These are phyloP conservation scores for Leptothorax acervorum DNA, from an alignment of 2,888 invertebrate species.

Conservation along the genomic window DNA sequence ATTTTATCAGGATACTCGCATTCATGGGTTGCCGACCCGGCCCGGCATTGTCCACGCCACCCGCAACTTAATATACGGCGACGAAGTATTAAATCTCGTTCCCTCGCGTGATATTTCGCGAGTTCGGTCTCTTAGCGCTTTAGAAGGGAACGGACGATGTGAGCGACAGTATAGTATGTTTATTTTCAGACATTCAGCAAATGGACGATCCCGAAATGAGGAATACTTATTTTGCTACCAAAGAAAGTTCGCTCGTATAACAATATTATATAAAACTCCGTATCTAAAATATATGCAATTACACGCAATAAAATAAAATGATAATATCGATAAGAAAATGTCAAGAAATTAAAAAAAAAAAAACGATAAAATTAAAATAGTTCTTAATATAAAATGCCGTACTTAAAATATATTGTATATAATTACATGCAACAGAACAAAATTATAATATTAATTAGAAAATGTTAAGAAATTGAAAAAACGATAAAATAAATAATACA, in stretches of 20 bases:
- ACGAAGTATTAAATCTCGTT: slow-evolving; percentile 49
- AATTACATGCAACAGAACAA: background rate
- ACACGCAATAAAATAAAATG: background rate
- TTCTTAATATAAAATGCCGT: background rate
- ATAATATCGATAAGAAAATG: background rate
- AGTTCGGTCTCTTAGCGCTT: background rate
- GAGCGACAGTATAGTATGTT: background rate
- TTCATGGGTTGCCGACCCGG: slow-evolving; percentile 32
- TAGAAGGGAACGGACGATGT: background rate
- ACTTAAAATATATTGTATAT: background rate
- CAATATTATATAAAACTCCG: background rate
- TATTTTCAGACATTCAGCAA: background rate
- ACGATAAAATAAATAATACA: background rate
- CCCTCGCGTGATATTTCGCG: slow-evolving; percentile 3
- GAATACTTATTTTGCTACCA: background rate
- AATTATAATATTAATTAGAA: background rate
- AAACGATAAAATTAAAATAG: background rate
- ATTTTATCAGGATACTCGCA: slow-evolving; percentile 50
- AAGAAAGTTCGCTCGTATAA: background rate
- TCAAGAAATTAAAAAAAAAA: background rate
- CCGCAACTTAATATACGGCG: slow-evolving; percentile 45
- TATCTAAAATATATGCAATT: background rate
- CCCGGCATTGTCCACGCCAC: slow-evolving; percentile 27
- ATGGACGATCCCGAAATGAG: background rate
- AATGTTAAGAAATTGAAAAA: background rate